Base-by-base conservation (phyloP, 2,113 vertebrate species). In the Acrocephalus arundinaceus region DNA sequence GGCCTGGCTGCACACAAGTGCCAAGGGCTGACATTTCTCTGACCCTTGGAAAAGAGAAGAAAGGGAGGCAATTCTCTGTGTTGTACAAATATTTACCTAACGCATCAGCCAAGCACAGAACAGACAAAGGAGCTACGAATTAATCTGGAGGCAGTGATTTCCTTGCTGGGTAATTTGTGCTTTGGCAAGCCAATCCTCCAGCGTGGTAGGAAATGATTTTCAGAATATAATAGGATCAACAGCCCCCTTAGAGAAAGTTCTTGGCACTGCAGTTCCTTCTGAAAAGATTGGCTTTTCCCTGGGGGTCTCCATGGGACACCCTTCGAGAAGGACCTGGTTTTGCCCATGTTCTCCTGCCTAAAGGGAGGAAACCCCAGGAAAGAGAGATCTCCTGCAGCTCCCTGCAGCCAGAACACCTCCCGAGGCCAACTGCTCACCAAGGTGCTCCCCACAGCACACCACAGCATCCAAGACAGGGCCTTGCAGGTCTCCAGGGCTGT, bases 41-140 rank as follows among this genome's bases (percentile, higher is more conserved):
- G 85, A 91, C 85, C 82, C 67, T 74, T 91, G 87, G 82, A 83
- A 73, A 90, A 76, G 85, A 87, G 84, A 96, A 95, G 87, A 95
- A 89, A 95, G 59, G 33, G 19, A 71, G 28, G 58, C 59, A 89
- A 74, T 88, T 90, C 83, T 90, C 31, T 55, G 25, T 13, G 24
- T 31, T 86, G 78, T 77, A 71, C 90, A 96, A 97, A 94, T 95
- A 96, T 96, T 96, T 96, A 90, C 67, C 78, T 93, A 93, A 74
- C 17, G 35, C 21, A 88, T 43, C 55, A 86, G 85, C 78, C 85
- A 88, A 87, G 81, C 15, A 67, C 2, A 2, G 71, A 77, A 39
- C 78, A 93, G 74, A 95, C 68, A 67, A 74, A 95, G 58, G 27
- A 93, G 52, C 19, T 37, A 43, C 2, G 41, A 86, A 66, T 94